These are phyloP conservation scores for Lucilia sericata DNA, from an alignment of 1,140 invertebrate species.

Conservation along the genomic window DNA sequence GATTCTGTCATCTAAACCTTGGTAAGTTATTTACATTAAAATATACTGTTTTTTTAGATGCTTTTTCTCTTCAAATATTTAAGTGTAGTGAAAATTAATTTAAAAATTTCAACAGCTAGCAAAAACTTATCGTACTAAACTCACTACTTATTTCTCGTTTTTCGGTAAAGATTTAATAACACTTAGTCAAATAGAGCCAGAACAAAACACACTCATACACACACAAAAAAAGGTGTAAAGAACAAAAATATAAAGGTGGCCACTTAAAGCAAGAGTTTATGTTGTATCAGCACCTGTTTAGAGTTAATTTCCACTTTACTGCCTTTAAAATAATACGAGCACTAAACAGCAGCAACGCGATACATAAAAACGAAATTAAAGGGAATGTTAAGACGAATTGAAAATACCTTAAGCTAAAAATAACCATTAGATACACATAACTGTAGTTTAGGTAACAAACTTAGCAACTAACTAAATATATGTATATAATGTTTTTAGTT, in stretches of 20 bases:
- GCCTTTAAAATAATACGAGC: slow-evolving; percentile 1
- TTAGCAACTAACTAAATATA: too few species aligned
- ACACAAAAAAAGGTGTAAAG: background rate
- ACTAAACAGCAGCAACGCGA: background rate
- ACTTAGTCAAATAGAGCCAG: background rate
- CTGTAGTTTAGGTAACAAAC: too few species aligned
- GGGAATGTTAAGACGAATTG: background rate
- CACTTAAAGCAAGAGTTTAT: slow-evolving; percentile 36
- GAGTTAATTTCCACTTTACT: slow-evolving; percentile 33
- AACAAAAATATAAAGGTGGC: slow-evolving; percentile 20
- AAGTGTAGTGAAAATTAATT: background rate
- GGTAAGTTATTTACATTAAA: too few species aligned
- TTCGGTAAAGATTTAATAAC: background rate
- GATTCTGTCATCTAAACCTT: background rate
- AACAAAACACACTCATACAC: too few species aligned
- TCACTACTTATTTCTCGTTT: background rate
- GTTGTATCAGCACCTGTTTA: slow-evolving; percentile 41
- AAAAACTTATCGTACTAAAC: background rate
- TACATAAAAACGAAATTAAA: too few species aligned
- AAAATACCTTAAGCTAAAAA: background rate
- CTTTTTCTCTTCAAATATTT: background rate
- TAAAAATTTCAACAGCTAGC: background rate
- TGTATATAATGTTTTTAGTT: too few species aligned
- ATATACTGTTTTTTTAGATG: too few species aligned
- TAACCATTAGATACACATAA: too few species aligned